phyloP scores from a whole-genome alignment of 1,140 invertebrate genomes.

The Drosophila punjabiensis region DNA sequence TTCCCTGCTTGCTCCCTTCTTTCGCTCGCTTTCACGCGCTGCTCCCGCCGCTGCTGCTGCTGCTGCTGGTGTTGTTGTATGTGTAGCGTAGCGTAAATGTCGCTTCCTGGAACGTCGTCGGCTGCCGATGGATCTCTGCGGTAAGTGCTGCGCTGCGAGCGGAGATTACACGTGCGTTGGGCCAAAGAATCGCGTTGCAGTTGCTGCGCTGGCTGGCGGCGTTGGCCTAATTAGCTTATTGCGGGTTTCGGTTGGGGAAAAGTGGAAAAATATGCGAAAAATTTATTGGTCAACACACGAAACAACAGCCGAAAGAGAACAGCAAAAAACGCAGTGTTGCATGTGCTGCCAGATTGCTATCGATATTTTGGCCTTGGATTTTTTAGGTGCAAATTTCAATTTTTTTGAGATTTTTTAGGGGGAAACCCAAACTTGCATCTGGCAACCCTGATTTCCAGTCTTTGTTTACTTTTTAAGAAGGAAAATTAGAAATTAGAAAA shows the following conservation, averaged over 20 bases:
- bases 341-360: too few species aligned
- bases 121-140: constrained; percentile 14
- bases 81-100: constrained; percentile 33
- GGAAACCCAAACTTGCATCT: too few species aligned
- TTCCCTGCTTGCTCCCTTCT: constrained; percentile 29
- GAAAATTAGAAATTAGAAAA: neutral
- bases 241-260: constrained; percentile 63
- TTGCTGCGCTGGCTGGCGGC: constrained; percentile 27
- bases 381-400: too few species aligned
- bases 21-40: constrained; percentile 58
- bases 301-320: constrained; percentile 74
- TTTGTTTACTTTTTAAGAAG: too few species aligned
- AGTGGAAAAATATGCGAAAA: constrained; percentile 72
- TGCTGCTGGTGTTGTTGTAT: constrained; percentile 7
- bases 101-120: constrained; percentile 46
- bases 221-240: constrained; percentile 43
- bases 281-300: constrained; percentile 81
- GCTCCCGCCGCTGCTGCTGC: constrained; percentile 7
- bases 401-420: too few species aligned
- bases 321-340: constrained; percentile 70
- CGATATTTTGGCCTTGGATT: too few species aligned
- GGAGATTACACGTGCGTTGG: constrained; percentile 31
- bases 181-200: constrained; percentile 26
- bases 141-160: constrained; percentile 4
- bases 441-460: too few species aligned